Percentiles rank a stretch among this genome's conserved stretches.
Evolutionary conservation across 2,113 vertebrate species (phyloP).

Genomic region (Datnioides undecimradiatus): DNA sequence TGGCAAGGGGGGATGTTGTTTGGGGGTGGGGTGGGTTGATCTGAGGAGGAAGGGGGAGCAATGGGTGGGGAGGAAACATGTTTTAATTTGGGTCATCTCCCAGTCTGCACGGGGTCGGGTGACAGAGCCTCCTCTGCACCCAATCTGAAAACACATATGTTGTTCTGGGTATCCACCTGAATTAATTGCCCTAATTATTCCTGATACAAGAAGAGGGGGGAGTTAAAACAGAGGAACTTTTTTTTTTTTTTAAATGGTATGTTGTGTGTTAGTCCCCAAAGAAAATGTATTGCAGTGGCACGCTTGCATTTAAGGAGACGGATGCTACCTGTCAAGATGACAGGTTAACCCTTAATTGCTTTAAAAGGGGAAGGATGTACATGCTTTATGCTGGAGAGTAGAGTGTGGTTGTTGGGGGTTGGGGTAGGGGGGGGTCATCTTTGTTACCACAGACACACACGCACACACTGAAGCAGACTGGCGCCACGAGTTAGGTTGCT

Average conservation of each 20-base stretch:
- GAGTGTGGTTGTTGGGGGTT: constrained; percentile 52
- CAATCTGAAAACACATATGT: constrained; percentile 82
- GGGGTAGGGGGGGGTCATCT: constrained; percentile 38
- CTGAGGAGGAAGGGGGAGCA: constrained; percentile 48
- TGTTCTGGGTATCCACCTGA: constrained; percentile 74
- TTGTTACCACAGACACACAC: constrained; percentile 59
- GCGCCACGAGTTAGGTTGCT: constrained; percentile 61
- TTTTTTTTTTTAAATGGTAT: not conserved
- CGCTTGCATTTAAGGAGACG: constrained; percentile 64
- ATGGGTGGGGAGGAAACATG: constrained; percentile 63
- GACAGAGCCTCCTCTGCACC: constrained; percentile 71
- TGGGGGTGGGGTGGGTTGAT: no score
- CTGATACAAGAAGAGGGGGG: constrained; percentile 50
- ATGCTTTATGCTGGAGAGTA: constrained; percentile 55
- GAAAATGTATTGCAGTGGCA: constrained; percentile 49
- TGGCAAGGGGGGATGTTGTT: not conserved
- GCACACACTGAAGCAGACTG: constrained; percentile 54
- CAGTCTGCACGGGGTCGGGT: constrained; percentile 72
- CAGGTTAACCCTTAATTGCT: constrained; percentile 73
- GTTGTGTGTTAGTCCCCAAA: constrained; percentile 31
- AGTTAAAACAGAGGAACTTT: constrained; percentile 22
- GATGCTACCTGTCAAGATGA: constrained; percentile 77
- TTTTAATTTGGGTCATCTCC: constrained; percentile 84
- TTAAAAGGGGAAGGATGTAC: constrained; percentile 74
- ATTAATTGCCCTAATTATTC: constrained; percentile 87